These are phyloP conservation scores for Drosophila kikkawai DNA, from an alignment of 1,140 invertebrate species.

Conservation along the genomic window DNA sequence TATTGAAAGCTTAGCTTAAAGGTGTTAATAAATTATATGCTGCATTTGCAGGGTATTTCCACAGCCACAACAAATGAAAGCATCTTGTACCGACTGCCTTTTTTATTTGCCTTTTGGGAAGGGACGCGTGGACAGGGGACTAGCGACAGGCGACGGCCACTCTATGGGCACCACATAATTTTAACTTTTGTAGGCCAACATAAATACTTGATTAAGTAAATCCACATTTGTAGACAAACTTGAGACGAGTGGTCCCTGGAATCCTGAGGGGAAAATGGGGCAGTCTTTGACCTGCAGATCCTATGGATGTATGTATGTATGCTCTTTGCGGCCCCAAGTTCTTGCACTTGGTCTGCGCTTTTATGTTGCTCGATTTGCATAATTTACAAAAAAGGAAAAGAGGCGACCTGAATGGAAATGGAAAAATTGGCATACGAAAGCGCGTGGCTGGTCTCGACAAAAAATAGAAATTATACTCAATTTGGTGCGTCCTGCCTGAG, in stretches of 20 bases:
- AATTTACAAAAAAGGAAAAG: conserved; percentile 35
- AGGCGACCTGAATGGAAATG: conserved; percentile 14
- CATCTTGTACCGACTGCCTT: neutral
- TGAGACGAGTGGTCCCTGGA: conserved; percentile 37
- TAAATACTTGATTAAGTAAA: conserved; percentile 76
- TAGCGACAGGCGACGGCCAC: conserved; percentile 15
- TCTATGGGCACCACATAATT: conserved; percentile 63
- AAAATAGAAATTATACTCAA: conserved; percentile 43
- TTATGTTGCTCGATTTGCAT: conserved; percentile 62
- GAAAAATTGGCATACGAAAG: conserved; percentile 31
- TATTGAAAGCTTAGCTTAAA: neutral
- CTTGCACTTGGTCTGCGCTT: conserved; percentile 36
- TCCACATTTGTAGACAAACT: conserved; percentile 72
- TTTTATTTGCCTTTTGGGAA: conserved; percentile 58
- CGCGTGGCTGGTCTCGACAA: conserved; percentile 18
- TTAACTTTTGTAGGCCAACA: conserved; percentile 72
- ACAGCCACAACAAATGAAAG: rapidly evolving
- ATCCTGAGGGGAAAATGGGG: neutral
- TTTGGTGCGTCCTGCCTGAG: conserved; percentile 23
- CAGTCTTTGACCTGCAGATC: conserved; percentile 40
- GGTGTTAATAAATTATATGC: too few relatives aligned
- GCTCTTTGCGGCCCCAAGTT: neutral
- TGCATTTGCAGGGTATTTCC: neutral
- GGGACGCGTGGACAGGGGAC: conserved; percentile 8
- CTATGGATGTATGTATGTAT: conserved; percentile 16